Conservation (phyloP, 2,888 invertebrate species). For the Mythimna ferrago region DNA sequence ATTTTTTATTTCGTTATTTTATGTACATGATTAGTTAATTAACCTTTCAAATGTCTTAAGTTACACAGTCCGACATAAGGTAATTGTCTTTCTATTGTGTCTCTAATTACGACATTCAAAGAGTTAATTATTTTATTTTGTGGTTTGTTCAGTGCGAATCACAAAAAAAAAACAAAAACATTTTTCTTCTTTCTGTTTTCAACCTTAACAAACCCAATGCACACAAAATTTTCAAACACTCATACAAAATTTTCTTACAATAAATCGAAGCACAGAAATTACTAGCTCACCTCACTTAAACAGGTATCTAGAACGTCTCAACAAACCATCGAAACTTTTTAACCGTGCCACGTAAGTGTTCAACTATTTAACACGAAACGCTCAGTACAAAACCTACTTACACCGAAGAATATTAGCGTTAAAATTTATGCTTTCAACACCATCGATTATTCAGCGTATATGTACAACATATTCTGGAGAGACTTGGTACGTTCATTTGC, state of each 20-base stretch:
- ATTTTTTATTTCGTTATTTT: no score
- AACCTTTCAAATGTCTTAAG: no score
- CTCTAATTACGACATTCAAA: no score
- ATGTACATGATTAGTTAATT: no score
- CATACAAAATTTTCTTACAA: background rate
- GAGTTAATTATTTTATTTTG: no score
- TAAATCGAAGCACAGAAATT: background rate
- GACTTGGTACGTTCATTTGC: conserved; percentile 84
- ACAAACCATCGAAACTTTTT: conserved; percentile 34
- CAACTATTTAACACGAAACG: conserved; percentile 53
- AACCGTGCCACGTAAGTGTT: conserved; percentile 44
- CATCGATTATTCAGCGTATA: conserved; percentile 71
- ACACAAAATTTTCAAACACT: no score
- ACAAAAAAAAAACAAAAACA: background rate
- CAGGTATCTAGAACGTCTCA: conserved; percentile 5
- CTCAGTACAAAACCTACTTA: conserved; percentile 48
- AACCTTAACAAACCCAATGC: background rate
- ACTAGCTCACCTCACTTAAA: background rate
- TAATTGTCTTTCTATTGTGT: no score
- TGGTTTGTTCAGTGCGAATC: no score
- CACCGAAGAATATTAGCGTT: conserved; percentile 58
- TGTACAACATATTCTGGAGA: conserved; percentile 72
- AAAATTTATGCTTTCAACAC: conserved; percentile 67
- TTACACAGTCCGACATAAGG: no score
- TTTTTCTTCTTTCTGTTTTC: background rate